Conservation (phyloP, 2,797 vertebrate genomes). For the Pteropus rufus region DNA sequence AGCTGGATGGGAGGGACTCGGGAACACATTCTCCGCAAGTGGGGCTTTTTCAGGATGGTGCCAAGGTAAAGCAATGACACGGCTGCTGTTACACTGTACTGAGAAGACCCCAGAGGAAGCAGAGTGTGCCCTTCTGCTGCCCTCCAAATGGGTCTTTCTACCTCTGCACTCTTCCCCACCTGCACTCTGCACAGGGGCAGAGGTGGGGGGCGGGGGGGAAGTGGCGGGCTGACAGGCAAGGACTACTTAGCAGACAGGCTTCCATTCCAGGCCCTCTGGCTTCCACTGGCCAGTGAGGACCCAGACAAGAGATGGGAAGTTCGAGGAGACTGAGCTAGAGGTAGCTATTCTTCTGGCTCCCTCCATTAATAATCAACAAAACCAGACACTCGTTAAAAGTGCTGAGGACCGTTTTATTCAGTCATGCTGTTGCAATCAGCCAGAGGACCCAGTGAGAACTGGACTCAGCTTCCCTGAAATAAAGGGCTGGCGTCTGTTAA, state of each 20-base stretch:
- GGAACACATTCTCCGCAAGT: background rate
- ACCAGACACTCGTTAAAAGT: background rate
- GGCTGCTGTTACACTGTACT: rapidly evolving
- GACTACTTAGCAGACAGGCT: background rate
- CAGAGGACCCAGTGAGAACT: background rate
- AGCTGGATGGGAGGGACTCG: too few species aligned
- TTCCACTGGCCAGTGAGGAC: background rate
- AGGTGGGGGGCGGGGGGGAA: too few species aligned
- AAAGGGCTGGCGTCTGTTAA: background rate
- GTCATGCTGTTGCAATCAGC: too few species aligned
- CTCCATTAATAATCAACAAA: background rate
- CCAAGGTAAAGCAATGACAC: rapidly evolving
- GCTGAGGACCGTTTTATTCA: too few species aligned
- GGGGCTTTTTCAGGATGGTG: background rate
- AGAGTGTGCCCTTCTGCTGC: background rate
- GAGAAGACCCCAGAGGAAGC: background rate
- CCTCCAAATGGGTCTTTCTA: background rate
- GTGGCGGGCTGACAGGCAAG: rapidly evolving
- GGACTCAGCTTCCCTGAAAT: background rate
- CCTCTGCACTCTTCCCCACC: background rate
- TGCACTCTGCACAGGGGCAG: background rate
- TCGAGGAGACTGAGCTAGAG: background rate
- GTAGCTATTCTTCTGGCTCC: background rate
- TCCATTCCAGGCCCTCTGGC: background rate
- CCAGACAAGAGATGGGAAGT: background rate